Percentiles rank a stretch among this genome's conserved stretches.
Conservation (phyloP, 2,888 invertebrate species). For the Lucinisca nassula region DNA sequence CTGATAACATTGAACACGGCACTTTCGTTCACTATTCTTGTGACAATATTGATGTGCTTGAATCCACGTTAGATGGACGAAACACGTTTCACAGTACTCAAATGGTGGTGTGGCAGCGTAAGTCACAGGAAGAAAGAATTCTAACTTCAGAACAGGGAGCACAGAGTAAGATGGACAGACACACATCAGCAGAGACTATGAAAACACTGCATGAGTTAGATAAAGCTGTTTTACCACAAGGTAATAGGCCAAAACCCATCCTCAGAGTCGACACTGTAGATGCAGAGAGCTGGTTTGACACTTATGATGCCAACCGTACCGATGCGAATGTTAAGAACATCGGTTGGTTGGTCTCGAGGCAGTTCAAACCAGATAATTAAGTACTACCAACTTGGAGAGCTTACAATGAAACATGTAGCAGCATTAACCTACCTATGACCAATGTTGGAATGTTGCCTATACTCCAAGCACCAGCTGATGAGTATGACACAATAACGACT, state of each 20-base stretch:
- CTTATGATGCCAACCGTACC: background rate
- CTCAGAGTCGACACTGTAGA: background rate
- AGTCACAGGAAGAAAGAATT: background rate
- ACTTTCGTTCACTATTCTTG: slow-evolving; percentile 30
- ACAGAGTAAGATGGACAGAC: background rate
- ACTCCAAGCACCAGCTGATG: slow-evolving; percentile 52
- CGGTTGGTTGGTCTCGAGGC: slow-evolving; percentile 16
- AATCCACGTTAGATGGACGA: slow-evolving; percentile 36
- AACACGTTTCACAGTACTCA: slow-evolving; percentile 50
- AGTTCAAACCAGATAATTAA: slow-evolving; percentile 6
- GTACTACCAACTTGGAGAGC: slow-evolving; percentile 29
- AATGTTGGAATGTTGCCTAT: slow-evolving; percentile 38
- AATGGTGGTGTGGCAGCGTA: slow-evolving; percentile 40
- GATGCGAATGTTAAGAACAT: background rate
- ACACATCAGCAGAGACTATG: background rate
- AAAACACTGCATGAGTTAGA: slow-evolving; percentile 26
- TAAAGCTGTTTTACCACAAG: slow-evolving; percentile 5
- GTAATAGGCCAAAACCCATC: slow-evolving; percentile 13
- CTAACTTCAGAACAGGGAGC: background rate
- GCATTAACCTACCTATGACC: slow-evolving; percentile 23
- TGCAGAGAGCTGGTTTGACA: slow-evolving; percentile 6
- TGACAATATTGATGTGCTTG: slow-evolving; percentile 44
- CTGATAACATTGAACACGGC: slow-evolving; percentile 14
- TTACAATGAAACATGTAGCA: slow-evolving; percentile 16
- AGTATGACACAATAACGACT: slow-evolving; percentile 44